Percentiles rank a stretch among this genome's conserved stretches.
These are phyloP conservation scores for Zonotrichia leucophrys DNA, from an alignment of 2,113 vertebrate genomes.

Conservation along the genomic window DNA sequence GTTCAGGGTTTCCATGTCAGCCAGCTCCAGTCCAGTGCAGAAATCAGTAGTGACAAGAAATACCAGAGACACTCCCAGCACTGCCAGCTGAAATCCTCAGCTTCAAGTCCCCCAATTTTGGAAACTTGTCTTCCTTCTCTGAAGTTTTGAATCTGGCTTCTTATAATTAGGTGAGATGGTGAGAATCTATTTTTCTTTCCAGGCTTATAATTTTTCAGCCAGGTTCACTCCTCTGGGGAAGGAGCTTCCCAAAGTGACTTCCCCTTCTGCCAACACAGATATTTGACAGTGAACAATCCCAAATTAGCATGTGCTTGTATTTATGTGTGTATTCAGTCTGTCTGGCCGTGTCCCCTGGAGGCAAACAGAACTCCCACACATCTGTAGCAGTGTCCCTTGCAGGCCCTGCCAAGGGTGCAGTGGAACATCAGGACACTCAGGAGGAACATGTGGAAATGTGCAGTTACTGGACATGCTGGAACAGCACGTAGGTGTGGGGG, in stretches of 20 bases:
- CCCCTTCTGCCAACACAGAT: background rate
- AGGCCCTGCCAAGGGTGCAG: background rate
- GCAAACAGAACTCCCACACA: background rate
- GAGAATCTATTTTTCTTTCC: conserved; percentile 7
- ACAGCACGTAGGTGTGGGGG: background rate
- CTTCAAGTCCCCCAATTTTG: background rate
- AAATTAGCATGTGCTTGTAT: background rate
- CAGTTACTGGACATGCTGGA: background rate
- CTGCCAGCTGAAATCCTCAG: background rate
- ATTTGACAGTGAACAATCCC: background rate
- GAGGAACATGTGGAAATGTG: background rate
- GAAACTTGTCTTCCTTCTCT: background rate
- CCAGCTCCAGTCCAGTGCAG: background rate
- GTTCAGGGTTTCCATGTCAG: background rate
- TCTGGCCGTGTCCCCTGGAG: background rate
- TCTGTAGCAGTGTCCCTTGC: background rate
- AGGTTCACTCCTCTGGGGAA: background rate
- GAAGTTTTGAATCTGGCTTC: background rate
- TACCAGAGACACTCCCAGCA: background rate
- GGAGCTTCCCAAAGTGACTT: background rate
- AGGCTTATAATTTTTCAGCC: background rate
- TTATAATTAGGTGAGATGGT: conserved; percentile 2
- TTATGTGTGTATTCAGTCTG: background rate
- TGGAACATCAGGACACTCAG: background rate
- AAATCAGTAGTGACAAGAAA: background rate